Evolutionary conservation across 1,140 invertebrate genomes (phyloP).

Genomic region (Piezodorus guildinii): DNA sequence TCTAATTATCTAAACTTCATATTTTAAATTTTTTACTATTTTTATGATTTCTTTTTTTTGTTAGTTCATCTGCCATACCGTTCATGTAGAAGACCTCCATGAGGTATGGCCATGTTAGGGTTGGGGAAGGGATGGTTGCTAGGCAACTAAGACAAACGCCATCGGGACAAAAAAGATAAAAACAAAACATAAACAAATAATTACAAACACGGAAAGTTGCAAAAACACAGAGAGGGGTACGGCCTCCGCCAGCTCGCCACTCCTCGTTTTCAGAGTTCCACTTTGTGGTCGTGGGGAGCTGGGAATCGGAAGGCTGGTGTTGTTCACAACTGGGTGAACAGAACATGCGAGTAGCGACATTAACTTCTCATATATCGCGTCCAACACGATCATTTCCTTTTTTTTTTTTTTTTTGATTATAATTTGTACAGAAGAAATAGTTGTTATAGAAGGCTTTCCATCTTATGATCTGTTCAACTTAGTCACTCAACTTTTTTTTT

Average conservation of each 20-base stretch:
- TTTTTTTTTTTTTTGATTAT: no score
- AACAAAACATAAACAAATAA: conserved; percentile 3
- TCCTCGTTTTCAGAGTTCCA: not conserved
- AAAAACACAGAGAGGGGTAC: conserved; percentile 8
- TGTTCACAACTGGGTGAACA: conserved; percentile 22
- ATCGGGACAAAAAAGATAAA: conserved; percentile 19
- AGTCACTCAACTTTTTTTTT: no score
- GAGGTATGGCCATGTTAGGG: not conserved
- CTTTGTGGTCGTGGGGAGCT: not conserved
- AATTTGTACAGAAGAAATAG: no score
- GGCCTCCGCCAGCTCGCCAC: not conserved
- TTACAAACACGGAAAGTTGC: conserved; percentile 14
- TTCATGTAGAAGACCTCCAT: not conserved
- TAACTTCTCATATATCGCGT: not conserved
- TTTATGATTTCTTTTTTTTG: not conserved
- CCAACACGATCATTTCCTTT: not conserved
- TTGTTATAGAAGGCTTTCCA: no score
- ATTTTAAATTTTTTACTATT: not conserved
- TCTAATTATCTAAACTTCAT: not conserved
- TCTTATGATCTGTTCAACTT: no score
- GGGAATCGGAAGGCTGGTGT: not conserved
- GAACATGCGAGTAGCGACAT: conserved; percentile 13
- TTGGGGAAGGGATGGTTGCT: conserved; percentile 2
- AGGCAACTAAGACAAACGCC: conserved; percentile 20
- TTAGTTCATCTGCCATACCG: not conserved